Conservation (phyloP, 1,140 invertebrate genomes). For the Papilio glaucus region DNA sequence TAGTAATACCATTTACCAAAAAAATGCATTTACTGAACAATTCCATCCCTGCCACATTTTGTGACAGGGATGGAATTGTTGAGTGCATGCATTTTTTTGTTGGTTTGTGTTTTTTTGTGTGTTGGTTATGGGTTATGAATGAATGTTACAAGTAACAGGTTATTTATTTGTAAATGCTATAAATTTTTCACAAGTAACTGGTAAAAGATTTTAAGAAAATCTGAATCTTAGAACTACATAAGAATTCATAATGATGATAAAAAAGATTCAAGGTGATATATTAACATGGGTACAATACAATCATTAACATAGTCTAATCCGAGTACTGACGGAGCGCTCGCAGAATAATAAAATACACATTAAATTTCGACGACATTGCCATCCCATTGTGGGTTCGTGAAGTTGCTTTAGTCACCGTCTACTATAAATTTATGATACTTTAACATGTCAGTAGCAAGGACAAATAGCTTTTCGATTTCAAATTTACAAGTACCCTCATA, state of each 20-base stretch:
- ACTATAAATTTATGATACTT: constrained; percentile 12
- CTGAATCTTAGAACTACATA: too few relatives aligned
- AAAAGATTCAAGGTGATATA: not conserved
- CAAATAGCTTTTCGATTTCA: constrained; percentile 21
- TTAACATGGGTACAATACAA: not conserved
- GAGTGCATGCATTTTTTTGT: too few relatives aligned
- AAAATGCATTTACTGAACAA: too few relatives aligned
- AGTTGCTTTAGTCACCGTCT: not conserved
- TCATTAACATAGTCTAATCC: not conserved
- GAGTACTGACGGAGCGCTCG: not conserved
- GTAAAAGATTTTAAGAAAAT: too few relatives aligned
- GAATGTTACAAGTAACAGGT: too few relatives aligned
- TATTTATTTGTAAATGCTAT: too few relatives aligned
- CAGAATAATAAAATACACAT: constrained; percentile 28
- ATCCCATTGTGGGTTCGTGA: constrained; percentile 19
- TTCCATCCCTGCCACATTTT: too few relatives aligned
- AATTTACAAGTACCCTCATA: constrained; percentile 10
- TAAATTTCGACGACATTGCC: constrained; percentile 16
- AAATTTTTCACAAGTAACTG: too few relatives aligned
- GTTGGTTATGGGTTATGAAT: too few relatives aligned
- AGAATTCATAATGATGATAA: not conserved
- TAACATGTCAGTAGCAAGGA: constrained; percentile 22
- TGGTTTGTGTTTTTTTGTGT: too few relatives aligned
- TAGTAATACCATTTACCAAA: too few relatives aligned
- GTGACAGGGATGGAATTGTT: too few relatives aligned